These are phyloP conservation scores for Microchirus variegatus DNA, from an alignment of 2,797 vertebrate genomes.

Conservation along the genomic window DNA sequence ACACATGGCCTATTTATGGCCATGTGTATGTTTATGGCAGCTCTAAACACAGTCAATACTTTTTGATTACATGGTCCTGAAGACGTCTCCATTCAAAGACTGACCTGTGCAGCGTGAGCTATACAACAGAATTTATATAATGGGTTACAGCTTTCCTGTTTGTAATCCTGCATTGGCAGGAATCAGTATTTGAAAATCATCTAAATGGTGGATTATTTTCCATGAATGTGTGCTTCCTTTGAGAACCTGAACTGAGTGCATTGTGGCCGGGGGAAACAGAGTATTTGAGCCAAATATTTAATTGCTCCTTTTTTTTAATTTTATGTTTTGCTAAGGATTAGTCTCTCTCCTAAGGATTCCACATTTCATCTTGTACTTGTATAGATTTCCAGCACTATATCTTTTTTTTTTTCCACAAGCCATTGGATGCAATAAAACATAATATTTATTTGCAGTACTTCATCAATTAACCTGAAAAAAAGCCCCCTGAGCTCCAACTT, in stretches of 20 bases:
- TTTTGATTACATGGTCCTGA: slow-evolving; percentile 5
- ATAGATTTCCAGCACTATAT: slow-evolving; percentile 41
- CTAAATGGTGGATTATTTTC: slow-evolving; percentile 37
- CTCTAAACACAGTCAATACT: slow-evolving; percentile 15
- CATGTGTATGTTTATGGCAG: no score
- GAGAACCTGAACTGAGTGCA: slow-evolving; percentile 36
- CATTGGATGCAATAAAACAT: slow-evolving; percentile 32
- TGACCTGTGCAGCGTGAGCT: neutral
- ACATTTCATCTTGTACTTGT: slow-evolving; percentile 49
- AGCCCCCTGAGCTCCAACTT: slow-evolving; percentile 13
- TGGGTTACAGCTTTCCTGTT: neutral
- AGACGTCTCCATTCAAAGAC: slow-evolving; percentile 1
- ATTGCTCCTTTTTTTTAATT: slow-evolving; percentile 68
- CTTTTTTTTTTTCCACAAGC: slow-evolving; percentile 35
- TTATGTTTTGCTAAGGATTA: slow-evolving; percentile 55
- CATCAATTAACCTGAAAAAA: slow-evolving; percentile 44
- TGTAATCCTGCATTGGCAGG: no score
- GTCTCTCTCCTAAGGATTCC: slow-evolving; percentile 57
- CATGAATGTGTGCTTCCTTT: slow-evolving; percentile 28
- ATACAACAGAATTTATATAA: neutral
- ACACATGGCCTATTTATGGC: slow-evolving; percentile 44
- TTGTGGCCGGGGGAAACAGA: slow-evolving; percentile 30
- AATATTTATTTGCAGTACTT: slow-evolving; percentile 14
- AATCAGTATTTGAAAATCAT: neutral
- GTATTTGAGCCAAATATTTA: slow-evolving; percentile 69